Base-by-base conservation (phyloP, 1,140 invertebrate genomes). In the Homarus americanus region DNA sequence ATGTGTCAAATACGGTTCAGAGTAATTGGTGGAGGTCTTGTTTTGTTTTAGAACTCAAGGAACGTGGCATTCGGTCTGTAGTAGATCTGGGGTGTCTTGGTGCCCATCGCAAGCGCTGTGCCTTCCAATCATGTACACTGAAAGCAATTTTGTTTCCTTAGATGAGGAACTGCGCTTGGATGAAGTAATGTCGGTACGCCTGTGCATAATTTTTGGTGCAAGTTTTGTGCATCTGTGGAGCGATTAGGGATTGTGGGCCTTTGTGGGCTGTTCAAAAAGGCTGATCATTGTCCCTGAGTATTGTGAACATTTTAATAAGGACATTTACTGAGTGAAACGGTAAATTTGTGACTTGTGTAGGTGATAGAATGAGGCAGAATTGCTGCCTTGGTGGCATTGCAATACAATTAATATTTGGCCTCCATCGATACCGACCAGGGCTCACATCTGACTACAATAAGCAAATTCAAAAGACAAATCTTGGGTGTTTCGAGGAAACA, bases 141-240 rank as follows among this genome's bases (percentile, higher is more conserved):
- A 90, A 82, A 90, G 80, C 63, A 82, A 83, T 83, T 83, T 82
- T 82, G 72, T 83, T 90, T 83, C 80, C 82, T 78, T 82, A 63
- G 80, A 83, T 82, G 87, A 90, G 87, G 87, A 83, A 72, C 80
- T 90, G 87, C 87, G 87, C 87, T 90, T 82, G 87, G 87, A 88
- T 80, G 58, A 88, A 69, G 86, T 88, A 78, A 88, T 88, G 86
- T 90, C 69, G 87, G 87, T 90, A 83, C 73, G 80, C 72, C 80
- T 80, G 87, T 82, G 87, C 87, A 90, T 90, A 90, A 90, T 90
- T 83, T 76, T 83, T 82, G 87, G 86, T 88, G 86, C 86, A 58
- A 88, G 75, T 80, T 88, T 88, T 88, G 76, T 79, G 76, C 76
- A 79, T 88, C 53, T 66, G 73, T 58, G 79, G 79, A 58, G 79